Evolutionary conservation across 2,888 invertebrate species (phyloP).

Genomic region (Trilocha varians): DNA sequence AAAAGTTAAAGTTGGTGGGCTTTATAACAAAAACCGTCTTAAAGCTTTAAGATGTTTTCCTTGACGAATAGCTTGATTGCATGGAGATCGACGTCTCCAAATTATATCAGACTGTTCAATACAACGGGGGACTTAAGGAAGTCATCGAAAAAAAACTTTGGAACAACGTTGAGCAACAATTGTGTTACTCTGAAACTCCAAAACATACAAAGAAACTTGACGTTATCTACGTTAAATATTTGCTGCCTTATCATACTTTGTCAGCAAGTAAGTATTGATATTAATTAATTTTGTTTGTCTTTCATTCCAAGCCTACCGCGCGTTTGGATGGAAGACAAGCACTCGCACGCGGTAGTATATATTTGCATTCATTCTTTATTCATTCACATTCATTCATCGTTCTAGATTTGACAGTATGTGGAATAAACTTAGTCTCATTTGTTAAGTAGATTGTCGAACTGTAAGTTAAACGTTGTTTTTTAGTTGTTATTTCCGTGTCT

Average conservation of each 20-base stretch:
- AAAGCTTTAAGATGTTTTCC: neutral
- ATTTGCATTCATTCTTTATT: too few relatives aligned
- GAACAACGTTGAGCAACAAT: conserved; percentile 89
- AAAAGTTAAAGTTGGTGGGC: too few relatives aligned
- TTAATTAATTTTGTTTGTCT: neutral
- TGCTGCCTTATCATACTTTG: conserved; percentile 90
- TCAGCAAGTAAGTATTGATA: conserved; percentile 72
- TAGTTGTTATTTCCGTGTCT: too few relatives aligned
- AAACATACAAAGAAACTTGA: conserved; percentile 89
- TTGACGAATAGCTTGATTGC: conserved; percentile 80
- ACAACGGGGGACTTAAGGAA: conserved; percentile 87
- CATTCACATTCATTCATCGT: too few relatives aligned
- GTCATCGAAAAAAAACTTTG: conserved; percentile 92
- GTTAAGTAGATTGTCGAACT: too few relatives aligned
- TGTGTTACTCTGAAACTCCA: conserved; percentile 86
- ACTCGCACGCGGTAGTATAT: too few relatives aligned
- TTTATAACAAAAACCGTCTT: too few relatives aligned
- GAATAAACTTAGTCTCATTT: too few relatives aligned
- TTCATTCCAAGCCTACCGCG: too few relatives aligned
- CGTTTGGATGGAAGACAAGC: too few relatives aligned
- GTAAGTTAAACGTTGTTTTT: too few relatives aligned
- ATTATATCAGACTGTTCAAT: conserved; percentile 88
- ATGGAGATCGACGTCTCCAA: conserved; percentile 92
- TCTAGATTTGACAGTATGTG: too few relatives aligned
- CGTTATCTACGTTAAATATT: conserved; percentile 91